Evolutionary conservation across 2,113 vertebrate species (phyloP), one percentile per base, ranked within the genome.

Genomic region (Acanthochromis polyacanthus): DNA sequence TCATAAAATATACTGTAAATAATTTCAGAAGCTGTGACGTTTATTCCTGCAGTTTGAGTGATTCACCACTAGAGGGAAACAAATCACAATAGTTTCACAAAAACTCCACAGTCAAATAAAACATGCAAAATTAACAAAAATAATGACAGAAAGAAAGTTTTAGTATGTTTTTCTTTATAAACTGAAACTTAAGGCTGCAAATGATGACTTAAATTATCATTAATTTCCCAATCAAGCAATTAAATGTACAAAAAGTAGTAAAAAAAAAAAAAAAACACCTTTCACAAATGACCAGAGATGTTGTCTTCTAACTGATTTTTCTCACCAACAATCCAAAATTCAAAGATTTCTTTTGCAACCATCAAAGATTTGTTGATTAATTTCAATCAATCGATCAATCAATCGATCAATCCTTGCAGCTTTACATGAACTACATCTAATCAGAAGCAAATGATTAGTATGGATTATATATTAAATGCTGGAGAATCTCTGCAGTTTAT

Each of bases 51-150:
- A 73, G 71, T 79, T 48, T 62, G 9, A 70, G 11, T 0, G 5
- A 14, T 52, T 48, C 10, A 50, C 58, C 62, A 38, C 71, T 56
- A 67, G 78, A 80, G 63, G n/a, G 52, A 71, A 28, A 57, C 58
- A 76, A 62, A 56, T 43, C 14, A 15, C 40, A 15, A 4, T 15
- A 1, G 11, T 43, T 12, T 43, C 12, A 43, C 3, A 30, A 30
- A 4, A 30, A 30, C 4, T 30, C 30, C 30, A 30, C 4, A 50
- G 48, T 19, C 19, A 50, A 19, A 50, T 50, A 50, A 50, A 50
- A n/a, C 17, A n/a, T 6, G 4, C n/a, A n/a, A 48, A 17, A 48
- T 19, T 5, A 5, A 48, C 46, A 48, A 1, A 3, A 25, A 25
- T 25, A 38, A 38, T 7, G 36, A 38, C 7, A 38, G 10, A 38